These are phyloP conservation scores for Mellilla xanthometata DNA, from an alignment of 2,888 invertebrate species.

Conservation along the genomic window DNA sequence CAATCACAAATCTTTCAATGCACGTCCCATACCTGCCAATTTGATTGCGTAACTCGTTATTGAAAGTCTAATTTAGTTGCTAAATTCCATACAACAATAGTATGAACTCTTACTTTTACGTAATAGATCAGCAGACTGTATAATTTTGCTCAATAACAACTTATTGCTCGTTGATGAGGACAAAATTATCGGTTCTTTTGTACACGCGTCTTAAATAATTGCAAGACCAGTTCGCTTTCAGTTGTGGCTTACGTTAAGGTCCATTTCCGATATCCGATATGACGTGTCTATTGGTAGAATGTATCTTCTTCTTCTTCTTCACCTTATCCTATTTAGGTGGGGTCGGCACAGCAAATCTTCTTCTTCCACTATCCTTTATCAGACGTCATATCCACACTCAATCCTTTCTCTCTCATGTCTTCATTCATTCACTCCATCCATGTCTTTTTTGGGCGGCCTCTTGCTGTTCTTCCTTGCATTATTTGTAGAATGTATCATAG, in stretches of 20 bases:
- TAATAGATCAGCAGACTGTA: slow-evolving; percentile 42
- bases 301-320: no score
- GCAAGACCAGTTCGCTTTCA: slow-evolving; percentile 38
- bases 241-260: slow-evolving; percentile 26
- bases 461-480: no score
- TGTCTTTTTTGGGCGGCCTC: no score
- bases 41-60: slow-evolving; percentile 17
- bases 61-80: slow-evolving; percentile 16
- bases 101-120: slow-evolving; percentile 48
- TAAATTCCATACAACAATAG: slow-evolving; percentile 34
- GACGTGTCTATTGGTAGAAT: no score
- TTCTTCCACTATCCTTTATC: no score
- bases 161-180: slow-evolving; percentile 48
- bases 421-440: no score
- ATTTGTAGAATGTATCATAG: no score
- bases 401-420: no score
- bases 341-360: no score
- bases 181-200: slow-evolving; percentile 61
- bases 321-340: no score
- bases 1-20: slow-evolving; percentile 18
- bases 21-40: slow-evolving; percentile 13
- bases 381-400: no score
- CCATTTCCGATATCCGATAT: not conserved
- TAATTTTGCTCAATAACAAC: slow-evolving; percentile 43
- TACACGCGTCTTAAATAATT: slow-evolving; percentile 48